A percentile compares a stretch with the other conserved stretches of the same genome.
Evolutionary conservation across 2,113 vertebrate genomes (phyloP).

Genomic region (Carassius auratus): DNA sequence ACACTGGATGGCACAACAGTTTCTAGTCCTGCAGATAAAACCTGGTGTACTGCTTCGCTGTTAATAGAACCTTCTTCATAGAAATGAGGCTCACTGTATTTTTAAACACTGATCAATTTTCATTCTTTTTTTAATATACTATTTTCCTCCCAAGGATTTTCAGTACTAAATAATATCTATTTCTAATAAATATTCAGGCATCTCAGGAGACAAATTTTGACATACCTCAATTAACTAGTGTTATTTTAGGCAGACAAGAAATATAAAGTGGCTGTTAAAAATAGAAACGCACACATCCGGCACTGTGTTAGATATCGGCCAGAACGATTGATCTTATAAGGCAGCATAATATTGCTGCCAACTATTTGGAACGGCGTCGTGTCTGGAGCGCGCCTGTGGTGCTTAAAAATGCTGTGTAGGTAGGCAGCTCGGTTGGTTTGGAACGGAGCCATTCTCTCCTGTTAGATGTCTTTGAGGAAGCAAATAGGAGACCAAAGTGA

Average conservation of each 20-base stretch:
- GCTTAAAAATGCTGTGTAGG: conserved; percentile 26
- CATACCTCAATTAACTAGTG: neutral
- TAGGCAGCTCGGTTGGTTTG: neutral
- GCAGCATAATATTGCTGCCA: conserved; percentile 16
- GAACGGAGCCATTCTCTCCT: conserved; percentile 24
- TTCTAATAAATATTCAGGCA: neutral
- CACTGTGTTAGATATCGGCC: conserved; percentile 1
- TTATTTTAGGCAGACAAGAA: neutral
- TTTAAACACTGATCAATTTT: neutral
- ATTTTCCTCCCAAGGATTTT: neutral
- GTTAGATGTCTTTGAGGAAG: conserved; percentile 40
- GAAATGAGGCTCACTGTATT: neutral
- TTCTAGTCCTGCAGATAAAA: neutral
- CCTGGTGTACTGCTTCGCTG: neutral
- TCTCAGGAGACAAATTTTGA: neutral
- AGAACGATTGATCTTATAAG: conserved; percentile 6
- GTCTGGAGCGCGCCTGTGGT: conserved; percentile 18
- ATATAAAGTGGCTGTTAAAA: neutral
- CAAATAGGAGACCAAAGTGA: conserved; percentile 35
- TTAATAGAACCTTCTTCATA: neutral
- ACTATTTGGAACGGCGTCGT: neutral
- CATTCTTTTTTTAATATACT: neutral
- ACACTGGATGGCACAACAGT: neutral
- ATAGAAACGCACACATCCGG: conserved; percentile 5
- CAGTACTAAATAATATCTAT: neutral